Evolutionary conservation across 2,888 invertebrate species (phyloP), one percentile per base, ranked within the genome.

Genomic region (Thera britannica): DNA sequence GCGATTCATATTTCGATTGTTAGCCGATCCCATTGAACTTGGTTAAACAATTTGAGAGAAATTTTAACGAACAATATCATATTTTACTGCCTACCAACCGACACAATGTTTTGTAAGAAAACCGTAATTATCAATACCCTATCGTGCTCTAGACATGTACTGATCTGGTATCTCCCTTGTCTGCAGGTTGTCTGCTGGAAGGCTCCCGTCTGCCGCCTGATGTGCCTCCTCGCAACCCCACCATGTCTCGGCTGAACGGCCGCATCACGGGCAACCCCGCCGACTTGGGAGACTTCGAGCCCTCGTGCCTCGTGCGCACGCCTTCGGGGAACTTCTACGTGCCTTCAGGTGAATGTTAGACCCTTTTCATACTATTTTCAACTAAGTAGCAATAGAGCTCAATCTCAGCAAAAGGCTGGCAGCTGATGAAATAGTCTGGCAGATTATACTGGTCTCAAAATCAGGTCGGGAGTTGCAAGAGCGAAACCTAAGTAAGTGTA

Each of bases 311-410:
- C 84, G 97, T 98, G 83, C 95, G 98, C 90, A 98, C 98, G 77
- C 97, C 98, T 79, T 98, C 98, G 79, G 98, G 98, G 89, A 98
- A 98, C 94, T 97, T 98, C 89, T 98, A 98, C 95, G 98, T 98
- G 95, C 98, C 98, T 90, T 96, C 97, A 94, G 96, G 96, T 94
- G 79, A 80, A 80, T 78, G 84, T 82, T 78, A 77, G 81, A 79
- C 75, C 73, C 75, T 73, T 79, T 81, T 75, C 66, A 70, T 65
- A 70, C 56, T 58, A 58, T 44, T 52, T 65, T 48, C 6, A 6
- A 44, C 61, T 51, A 35, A 38, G 11, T 58, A 46, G 34, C 9
- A 8, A 48, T 46, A 58, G 41, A 34, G 11, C 46, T 54, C 41
- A 54, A 54, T 41, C 23, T 44, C 41, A 61, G 34, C 23, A 51